Percentiles rank a stretch among this genome's conserved stretches.
Evolutionary conservation across 2,113 vertebrate species (phyloP).

Genomic region (Zosterops pallidus): DNA sequence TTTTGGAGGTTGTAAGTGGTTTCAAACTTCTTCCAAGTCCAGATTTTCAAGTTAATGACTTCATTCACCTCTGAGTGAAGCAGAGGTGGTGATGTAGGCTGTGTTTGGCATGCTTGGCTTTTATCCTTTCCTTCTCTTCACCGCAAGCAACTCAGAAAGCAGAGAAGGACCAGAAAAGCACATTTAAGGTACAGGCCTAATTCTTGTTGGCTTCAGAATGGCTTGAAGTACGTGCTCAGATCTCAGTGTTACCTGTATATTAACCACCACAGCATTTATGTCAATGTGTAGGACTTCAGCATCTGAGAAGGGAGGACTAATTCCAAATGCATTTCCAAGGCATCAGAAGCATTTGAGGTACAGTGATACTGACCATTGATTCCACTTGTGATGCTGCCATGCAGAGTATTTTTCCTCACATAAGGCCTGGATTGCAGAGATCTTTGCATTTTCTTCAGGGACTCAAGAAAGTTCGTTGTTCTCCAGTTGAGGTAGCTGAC

Average conservation of each 20-base stretch:
- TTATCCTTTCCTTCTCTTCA: background rate
- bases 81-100: background rate
- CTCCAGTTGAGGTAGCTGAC: background rate
- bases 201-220: background rate
- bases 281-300: background rate
- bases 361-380: background rate
- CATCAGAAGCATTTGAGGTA: background rate
- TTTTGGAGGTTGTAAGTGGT: constrained; percentile 27
- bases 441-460: background rate
- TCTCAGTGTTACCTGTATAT: background rate
- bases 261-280: background rate
- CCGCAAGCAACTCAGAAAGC: background rate
- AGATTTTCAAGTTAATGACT: constrained; percentile 50
- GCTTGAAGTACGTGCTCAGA: background rate
- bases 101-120: background rate
- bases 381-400: background rate
- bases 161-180: background rate
- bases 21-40: constrained; percentile 41
- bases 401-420: background rate
- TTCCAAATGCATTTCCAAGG: background rate
- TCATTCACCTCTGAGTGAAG: constrained; percentile 33
- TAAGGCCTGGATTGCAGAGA: background rate
- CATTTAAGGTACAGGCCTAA: background rate
- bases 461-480: background rate
- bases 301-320: background rate